Evolutionary conservation across 2,113 vertebrate genomes (phyloP), one percentile per base, ranked within the genome.

Genomic region (Syngnathus floridae): DNA sequence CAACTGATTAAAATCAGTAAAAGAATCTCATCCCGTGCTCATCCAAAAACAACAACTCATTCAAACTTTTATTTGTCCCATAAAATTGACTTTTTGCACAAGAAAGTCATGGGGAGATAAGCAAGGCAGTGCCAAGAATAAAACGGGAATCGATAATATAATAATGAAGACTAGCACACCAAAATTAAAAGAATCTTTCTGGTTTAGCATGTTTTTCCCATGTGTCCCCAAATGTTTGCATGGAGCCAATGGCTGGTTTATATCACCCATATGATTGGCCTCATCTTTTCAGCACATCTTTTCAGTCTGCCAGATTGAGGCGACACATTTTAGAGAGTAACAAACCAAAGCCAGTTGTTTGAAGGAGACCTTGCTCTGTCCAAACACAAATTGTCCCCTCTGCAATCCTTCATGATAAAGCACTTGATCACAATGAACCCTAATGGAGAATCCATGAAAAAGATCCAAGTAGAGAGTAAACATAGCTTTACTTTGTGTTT

Each of bases 401-500:
- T 52, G 31, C 37, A 61, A 66, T 70, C 75, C 65, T 37, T 71
- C 36, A 12, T 83, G 79, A 82, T 82, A 10, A 79, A 88, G 79
- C 76, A 79, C 77, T 76, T 79, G 77, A 84, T 79, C 72, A 76
- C 67, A 77, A 66, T n/a, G 45, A 68, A 66, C 76, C 51, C 77
- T 84, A 86, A 85, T 86, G 83, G 83, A 82, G 74, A 75, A 83
- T 79, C 67, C 71, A 79, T 77, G 78, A 65, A 66, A 68, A 69
- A 62, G 65, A 57, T 65, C 73, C 21, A 22, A 63, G 69, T 57
- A 56, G 65, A 76, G 71, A 66, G 78, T 80, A 87, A 86, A 83
- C 83, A 82, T 66, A 81, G 76, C 64, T 83, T 73, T 69, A 62
- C 68, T 71, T 64, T 21, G 46, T 80, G 83, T 86, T 84, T 87